These are phyloP conservation scores for Tamandua tetradactyla DNA, from an alignment of 2,797 vertebrate genomes.

Conservation along the genomic window DNA sequence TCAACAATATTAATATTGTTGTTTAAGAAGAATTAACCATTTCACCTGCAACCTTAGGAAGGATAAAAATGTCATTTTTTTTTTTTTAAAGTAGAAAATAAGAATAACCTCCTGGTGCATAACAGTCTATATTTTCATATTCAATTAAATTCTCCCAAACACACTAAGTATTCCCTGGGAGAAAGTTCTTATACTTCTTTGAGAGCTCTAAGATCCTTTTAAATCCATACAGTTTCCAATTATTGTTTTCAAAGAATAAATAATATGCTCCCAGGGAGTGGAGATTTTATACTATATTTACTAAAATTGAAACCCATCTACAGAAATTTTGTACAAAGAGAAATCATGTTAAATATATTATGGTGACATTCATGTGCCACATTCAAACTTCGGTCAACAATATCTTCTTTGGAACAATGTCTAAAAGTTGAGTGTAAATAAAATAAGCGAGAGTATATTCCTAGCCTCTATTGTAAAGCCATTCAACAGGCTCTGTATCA, in stretches of 20 bases:
- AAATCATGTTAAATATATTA: not conserved
- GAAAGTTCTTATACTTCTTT: not conserved
- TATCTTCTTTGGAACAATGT: not conserved
- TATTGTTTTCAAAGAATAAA: slow-evolving; percentile 22
- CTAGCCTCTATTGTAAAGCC: not conserved
- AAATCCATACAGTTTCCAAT: not conserved
- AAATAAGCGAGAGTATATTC: not conserved
- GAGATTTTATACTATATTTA: not conserved
- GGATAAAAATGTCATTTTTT: not conserved
- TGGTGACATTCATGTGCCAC: not conserved
- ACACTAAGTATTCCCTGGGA: not conserved
- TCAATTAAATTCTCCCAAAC: not conserved
- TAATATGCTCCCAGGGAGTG: not conserved
- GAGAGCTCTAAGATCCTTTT: not conserved
- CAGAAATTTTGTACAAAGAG: not conserved
- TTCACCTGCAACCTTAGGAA: not conserved
- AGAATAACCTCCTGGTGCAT: not conserved
- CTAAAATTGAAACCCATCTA: slow-evolving; percentile 7
- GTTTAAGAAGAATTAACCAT: not conserved
- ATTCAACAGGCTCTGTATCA: not conserved
- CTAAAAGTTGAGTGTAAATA: not conserved
- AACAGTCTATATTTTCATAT: not conserved
- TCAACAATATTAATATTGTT: not conserved
- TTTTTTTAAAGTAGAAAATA: not conserved
- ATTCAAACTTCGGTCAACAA: not conserved